A percentile compares a stretch with the other conserved stretches of the same genome.
phyloP scores from a whole-genome alignment of 2,888 invertebrate genomes.

The Mesorhabditis spiculigera region DNA sequence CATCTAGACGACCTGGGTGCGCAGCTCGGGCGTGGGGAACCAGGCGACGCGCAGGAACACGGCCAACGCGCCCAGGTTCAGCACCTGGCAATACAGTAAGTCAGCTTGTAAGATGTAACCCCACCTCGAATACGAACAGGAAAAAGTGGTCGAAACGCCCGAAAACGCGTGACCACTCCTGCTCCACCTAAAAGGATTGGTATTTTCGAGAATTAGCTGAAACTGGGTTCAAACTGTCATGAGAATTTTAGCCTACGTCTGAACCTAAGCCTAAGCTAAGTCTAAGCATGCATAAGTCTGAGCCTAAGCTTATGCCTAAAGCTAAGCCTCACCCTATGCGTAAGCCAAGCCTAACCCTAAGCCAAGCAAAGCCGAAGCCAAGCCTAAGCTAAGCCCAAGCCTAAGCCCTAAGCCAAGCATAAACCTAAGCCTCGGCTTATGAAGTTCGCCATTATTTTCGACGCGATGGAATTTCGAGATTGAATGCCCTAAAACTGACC shows the following conservation, averaged over 20 bases:
- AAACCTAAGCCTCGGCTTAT: no score
- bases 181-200: slow-evolving; percentile 34
- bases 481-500: background rate
- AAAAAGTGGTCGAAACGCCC: slow-evolving; percentile 44
- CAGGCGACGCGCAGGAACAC: slow-evolving; percentile 46
- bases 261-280: no score
- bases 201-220: background rate
- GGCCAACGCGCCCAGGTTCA: slow-evolving; percentile 45
- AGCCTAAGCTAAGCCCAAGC: no score
- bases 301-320: no score
- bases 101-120: background rate
- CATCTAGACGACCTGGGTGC: slow-evolving; percentile 32
- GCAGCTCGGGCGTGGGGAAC: slow-evolving; percentile 45
- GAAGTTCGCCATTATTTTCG: no score
- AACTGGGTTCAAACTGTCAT: background rate
- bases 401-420: no score
- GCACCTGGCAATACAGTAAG: slow-evolving; percentile 13
- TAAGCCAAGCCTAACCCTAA: no score
- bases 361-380: no score
- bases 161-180: slow-evolving; percentile 47
- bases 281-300: no score
- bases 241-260: no score
- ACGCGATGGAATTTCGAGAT: no score
- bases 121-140: slow-evolving; percentile 40
- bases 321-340: no score